Percentiles rank a stretch among this genome's conserved stretches.
Evolutionary conservation across 2,888 invertebrate species (phyloP).

Genomic region (Eilema depressum): DNA sequence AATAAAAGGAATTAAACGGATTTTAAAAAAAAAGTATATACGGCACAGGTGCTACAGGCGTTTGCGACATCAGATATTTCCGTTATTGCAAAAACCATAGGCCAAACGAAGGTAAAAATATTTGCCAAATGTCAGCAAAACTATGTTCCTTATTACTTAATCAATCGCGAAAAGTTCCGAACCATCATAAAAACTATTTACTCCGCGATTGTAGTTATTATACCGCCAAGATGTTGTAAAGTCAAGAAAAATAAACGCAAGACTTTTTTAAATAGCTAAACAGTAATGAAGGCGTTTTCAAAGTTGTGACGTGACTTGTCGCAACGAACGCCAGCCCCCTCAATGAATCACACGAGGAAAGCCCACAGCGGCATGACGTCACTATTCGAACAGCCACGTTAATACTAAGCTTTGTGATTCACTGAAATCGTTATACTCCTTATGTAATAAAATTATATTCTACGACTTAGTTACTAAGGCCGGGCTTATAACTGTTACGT

Average conservation of each 20-base stretch:
- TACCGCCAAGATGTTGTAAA: not conserved
- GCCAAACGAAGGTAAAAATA: too few species aligned
- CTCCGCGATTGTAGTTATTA: constrained; percentile 1
- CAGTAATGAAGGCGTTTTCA: not conserved
- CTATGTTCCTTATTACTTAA: too few species aligned
- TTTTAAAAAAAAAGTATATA: too few species aligned
- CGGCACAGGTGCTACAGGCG: too few species aligned
- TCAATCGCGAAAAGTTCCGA: too few species aligned
- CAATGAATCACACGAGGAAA: constrained; percentile 76
- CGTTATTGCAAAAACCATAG: too few species aligned
- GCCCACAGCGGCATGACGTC: constrained; percentile 72
- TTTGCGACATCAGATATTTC: too few species aligned
- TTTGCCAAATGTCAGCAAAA: too few species aligned
- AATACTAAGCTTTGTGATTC: constrained; percentile 46
- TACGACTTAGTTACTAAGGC: not conserved
- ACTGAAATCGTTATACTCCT: constrained; percentile 37
- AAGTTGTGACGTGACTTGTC: constrained; percentile 9
- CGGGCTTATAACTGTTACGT: not conserved
- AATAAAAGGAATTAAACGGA: not conserved
- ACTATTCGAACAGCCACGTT: constrained; percentile 49
- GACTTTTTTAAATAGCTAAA: not conserved
- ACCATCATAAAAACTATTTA: not conserved
- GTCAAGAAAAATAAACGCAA: not conserved
- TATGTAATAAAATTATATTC: constrained; percentile 25
- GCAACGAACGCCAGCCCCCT: constrained; percentile 37